phyloP scores from a whole-genome alignment of 1,140 invertebrate species.

The Sycobia sp. region DNA sequence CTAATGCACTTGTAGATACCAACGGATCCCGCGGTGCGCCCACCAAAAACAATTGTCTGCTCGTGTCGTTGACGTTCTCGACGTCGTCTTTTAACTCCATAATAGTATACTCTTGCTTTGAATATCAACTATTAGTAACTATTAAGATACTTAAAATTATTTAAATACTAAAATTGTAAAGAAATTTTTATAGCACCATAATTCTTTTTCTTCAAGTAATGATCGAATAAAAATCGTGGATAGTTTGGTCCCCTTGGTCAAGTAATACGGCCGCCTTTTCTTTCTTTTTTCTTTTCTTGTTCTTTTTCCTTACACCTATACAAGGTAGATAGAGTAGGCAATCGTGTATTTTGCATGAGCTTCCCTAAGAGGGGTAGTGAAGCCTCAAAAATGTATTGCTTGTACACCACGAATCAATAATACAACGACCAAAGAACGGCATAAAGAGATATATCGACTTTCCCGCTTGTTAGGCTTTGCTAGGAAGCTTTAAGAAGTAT shows the following conservation, averaged over 20 bases:
- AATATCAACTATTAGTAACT: neutral
- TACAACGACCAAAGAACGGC: slow-evolving; percentile 37
- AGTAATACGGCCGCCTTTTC: slow-evolving; percentile 37
- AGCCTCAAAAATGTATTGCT: slow-evolving; percentile 58
- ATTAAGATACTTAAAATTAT: neutral
- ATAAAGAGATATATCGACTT: slow-evolving; percentile 41
- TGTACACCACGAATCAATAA: slow-evolving; percentile 57
- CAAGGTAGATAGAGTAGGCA: slow-evolving; percentile 46
- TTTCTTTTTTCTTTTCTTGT: slow-evolving; percentile 41
- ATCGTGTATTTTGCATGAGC: slow-evolving; percentile 51
- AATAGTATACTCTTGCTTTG: slow-evolving; percentile 1
- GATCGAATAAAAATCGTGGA: neutral
- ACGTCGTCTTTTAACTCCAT: slow-evolving; percentile 59
- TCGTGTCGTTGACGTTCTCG: slow-evolving; percentile 44
- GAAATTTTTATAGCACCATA: neutral
- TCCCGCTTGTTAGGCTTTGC: slow-evolving; percentile 30
- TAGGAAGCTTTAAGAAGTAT: slow-evolving; percentile 1
- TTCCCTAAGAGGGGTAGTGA: slow-evolving; percentile 54
- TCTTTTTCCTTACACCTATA: slow-evolving; percentile 48
- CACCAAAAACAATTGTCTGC: slow-evolving; percentile 53
- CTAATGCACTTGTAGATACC: slow-evolving; percentile 51
- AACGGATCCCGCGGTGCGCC: slow-evolving; percentile 52
- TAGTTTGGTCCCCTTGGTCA: slow-evolving; percentile 18
- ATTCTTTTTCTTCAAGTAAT: neutral
- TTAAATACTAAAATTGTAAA: neutral